Evolutionary conservation across 2,888 invertebrate genomes (phyloP).

Genomic region (Coremacera marginata): DNA sequence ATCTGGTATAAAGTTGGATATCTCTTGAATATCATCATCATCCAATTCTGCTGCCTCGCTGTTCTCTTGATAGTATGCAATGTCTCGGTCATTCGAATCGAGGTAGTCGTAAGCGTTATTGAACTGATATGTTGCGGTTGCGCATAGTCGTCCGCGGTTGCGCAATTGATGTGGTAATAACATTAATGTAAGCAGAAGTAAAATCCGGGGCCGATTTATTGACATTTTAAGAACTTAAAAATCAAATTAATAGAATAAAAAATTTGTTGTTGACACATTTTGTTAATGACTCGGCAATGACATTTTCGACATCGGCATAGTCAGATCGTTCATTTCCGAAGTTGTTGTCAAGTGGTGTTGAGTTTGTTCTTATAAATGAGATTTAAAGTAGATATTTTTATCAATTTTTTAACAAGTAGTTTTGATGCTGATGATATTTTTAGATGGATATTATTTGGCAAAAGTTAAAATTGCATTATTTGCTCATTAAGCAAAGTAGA

Average conservation of each 20-base stretch:
- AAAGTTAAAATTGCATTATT: too few relatives aligned
- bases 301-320: too few relatives aligned
- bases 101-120: conserved; percentile 8
- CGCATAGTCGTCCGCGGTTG: not conserved
- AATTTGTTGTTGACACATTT: not conserved
- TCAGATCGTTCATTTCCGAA: too few relatives aligned
- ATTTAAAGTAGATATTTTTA: too few relatives aligned
- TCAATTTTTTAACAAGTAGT: too few relatives aligned
- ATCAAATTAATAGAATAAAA: conserved; percentile 16
- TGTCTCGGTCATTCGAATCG: conserved; percentile 15
- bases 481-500: too few relatives aligned
- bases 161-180: not conserved
- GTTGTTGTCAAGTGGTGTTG: too few relatives aligned
- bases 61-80: conserved; percentile 15
- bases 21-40: not conserved
- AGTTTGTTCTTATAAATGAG: too few relatives aligned
- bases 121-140: not conserved
- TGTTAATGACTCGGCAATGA: not conserved
- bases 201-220: conserved; percentile 19
- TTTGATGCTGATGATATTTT: too few relatives aligned
- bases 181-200: conserved; percentile 13
- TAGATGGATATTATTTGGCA: too few relatives aligned
- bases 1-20: not conserved
- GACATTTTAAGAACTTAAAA: conserved; percentile 34
- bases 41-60: conserved; percentile 3